Base-by-base conservation (phyloP, 2,888 invertebrate genomes). In the Lymantria dispar region DNA sequence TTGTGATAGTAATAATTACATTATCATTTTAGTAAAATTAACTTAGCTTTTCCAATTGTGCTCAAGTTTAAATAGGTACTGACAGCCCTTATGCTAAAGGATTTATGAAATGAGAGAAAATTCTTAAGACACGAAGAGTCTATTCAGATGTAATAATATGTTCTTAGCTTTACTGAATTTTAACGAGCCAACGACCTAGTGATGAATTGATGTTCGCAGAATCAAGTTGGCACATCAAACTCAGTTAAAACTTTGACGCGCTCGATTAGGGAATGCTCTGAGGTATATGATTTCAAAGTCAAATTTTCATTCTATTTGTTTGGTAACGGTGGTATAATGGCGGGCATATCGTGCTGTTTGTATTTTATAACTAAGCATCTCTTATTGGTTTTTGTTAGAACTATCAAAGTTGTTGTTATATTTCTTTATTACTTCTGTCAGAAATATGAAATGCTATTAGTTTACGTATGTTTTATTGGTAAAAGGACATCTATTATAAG, bases 81-180 rank as follows among this genome's bases (percentile, higher is more conserved):
- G 42, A 50, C 58, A 60, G 59, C 60, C 49, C 61, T 78, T 75
- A 76, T 74, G 33, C 5, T 33, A 74, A 78, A 77, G 68, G 71
- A 69, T 59, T 69, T 70, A 72, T 74, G 76, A 74, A 76, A 70
- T 54, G 56, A 57, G 62, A 58, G 62, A 72, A 80, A 78, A 81
- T 79, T 79, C 71, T 75, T 72, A 70, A 76, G 74, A 75, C 61
- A 60, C 60, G 65, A 10, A 33, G 67, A 65, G 71, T 64, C 69
- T 72, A 74, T 73, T 71, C 72, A 67, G 72, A 70, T 70, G 66
- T 75, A 71, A 78, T 80, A 70, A 78, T 80, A 70, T 74, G 74
- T 71, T 76, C 73, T 73, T 67, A 68, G 70, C 73, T 73, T 78
- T 75, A 76, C 74, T 74, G 78, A 79, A 79, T 80, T 76, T 76